Percentiles rank a stretch among this genome's conserved stretches.
These are phyloP conservation scores for Cheirogaleus major DNA, from an alignment of 2,797 vertebrate species.

Conservation along the genomic window DNA sequence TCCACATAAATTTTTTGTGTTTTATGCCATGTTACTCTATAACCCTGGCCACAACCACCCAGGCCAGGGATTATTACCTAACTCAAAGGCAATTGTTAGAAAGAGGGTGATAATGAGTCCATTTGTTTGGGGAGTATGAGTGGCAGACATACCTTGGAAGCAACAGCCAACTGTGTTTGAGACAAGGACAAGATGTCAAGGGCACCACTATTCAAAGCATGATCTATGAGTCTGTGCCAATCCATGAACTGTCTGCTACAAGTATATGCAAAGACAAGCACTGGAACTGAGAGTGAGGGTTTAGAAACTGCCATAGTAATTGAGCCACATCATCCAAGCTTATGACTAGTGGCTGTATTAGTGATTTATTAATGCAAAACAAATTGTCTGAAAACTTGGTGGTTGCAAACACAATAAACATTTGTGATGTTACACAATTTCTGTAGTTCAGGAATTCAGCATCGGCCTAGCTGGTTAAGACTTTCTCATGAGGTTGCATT, in stretches of 20 bases:
- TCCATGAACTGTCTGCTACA: background rate
- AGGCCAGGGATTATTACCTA: background rate
- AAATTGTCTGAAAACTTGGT: background rate
- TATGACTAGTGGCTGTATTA: background rate
- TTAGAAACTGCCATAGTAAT: background rate
- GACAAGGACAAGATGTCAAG: background rate
- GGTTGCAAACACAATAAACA: background rate
- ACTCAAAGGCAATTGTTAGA: background rate
- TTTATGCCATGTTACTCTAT: background rate
- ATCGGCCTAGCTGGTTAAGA: background rate
- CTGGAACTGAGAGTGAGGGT: background rate
- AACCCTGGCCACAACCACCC: background rate
- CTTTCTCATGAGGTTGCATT: background rate
- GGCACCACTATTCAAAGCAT: background rate
- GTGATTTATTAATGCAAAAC: background rate
- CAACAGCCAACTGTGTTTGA: background rate
- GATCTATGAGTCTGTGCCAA: background rate
- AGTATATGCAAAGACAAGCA: background rate
- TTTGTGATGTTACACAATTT: background rate
- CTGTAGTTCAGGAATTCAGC: background rate
- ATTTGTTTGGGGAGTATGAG: background rate
- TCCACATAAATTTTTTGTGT: background rate
- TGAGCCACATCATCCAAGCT: background rate
- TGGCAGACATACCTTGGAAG: background rate
- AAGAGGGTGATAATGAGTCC: background rate